These are phyloP conservation scores for Pseudorhiza aurosa DNA, from an alignment of 30 jellyfish, hydroid and myxozoan species.

Conservation along the genomic window DNA sequence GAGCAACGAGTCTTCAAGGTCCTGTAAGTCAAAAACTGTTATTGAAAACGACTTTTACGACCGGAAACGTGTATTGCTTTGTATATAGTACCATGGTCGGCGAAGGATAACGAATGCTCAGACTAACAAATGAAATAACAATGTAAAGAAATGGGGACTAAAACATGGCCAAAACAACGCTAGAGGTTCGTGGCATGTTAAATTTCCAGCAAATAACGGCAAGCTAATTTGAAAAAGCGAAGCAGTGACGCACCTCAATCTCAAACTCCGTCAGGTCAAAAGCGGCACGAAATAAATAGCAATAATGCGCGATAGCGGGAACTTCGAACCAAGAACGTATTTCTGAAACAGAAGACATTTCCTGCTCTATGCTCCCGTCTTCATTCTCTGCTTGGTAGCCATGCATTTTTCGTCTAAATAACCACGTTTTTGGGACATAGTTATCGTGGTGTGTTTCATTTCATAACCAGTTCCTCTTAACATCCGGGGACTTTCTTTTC, in stretches of 20 bases:
- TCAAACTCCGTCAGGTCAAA: constrained; percentile 95
- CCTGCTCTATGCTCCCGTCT: neutral
- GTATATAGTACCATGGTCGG: neutral
- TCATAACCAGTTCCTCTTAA: constrained; percentile 28
- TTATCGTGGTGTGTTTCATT: neutral
- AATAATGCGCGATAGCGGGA: constrained; percentile 97
- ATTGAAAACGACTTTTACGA: neutral
- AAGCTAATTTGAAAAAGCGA: neutral
- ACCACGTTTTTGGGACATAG: constrained; percentile 1
- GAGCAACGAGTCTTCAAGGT: constrained; percentile 83
- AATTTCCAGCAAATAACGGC: too few relatives aligned
- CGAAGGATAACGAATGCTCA: neutral
- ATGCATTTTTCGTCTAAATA: neutral
- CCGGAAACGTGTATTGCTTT: neutral
- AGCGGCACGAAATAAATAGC: constrained; percentile 90
- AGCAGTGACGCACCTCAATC: constrained; percentile 84
- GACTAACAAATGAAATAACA: too few relatives aligned
- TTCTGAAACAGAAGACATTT: constrained; percentile 69
- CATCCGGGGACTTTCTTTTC: constrained; percentile 61
- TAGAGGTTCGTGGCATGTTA: too few relatives aligned
- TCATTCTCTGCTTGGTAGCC: neutral
- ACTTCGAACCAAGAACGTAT: constrained; percentile 94
- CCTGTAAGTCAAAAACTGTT: constrained; percentile 49
- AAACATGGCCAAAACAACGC: too few relatives aligned
- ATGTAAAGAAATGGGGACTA: too few relatives aligned